phyloP scores from a whole-genome alignment of 2,797 vertebrate genomes.

The Hippopotamyrus pictus region DNA sequence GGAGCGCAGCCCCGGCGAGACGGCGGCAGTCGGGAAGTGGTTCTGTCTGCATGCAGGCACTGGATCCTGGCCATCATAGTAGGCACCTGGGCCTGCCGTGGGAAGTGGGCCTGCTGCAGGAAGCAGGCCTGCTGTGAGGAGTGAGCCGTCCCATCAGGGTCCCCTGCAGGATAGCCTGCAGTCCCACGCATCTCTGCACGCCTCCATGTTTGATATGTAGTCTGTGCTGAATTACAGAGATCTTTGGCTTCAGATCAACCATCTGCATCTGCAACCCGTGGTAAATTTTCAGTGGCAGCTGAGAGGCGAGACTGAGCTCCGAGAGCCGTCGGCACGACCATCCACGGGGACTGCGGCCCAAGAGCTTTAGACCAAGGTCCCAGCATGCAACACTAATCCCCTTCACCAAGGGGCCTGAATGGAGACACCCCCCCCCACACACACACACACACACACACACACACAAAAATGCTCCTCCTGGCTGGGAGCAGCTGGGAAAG shows the following conservation, averaged over 20 bases:
- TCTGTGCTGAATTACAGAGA: neutral
- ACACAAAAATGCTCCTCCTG: slow-evolving; percentile 20
- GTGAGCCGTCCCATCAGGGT: neutral
- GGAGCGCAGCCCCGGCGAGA: neutral
- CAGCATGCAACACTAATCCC: neutral
- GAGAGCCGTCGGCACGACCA: neutral
- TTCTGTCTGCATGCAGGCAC: neutral
- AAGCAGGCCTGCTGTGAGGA: neutral
- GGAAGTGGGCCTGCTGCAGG: neutral
- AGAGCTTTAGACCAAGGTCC: neutral
- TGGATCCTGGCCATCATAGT: neutral
- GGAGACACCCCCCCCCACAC: neutral
- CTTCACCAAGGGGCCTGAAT: neutral
- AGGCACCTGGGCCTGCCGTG: neutral
- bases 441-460: neutral
- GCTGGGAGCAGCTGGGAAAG: slow-evolving; percentile 28
- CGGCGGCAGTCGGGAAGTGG: neutral
- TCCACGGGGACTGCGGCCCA: neutral
- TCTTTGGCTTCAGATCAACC: neutral
- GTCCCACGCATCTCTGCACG: neutral
- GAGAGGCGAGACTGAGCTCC: neutral
- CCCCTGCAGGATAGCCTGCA: neutral
- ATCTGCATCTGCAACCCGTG: neutral
- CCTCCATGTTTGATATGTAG: neutral
- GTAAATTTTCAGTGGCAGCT: slow-evolving; percentile 5